Base-by-base conservation (phyloP, 1,140 invertebrate species). In the Popillia japonica region DNA sequence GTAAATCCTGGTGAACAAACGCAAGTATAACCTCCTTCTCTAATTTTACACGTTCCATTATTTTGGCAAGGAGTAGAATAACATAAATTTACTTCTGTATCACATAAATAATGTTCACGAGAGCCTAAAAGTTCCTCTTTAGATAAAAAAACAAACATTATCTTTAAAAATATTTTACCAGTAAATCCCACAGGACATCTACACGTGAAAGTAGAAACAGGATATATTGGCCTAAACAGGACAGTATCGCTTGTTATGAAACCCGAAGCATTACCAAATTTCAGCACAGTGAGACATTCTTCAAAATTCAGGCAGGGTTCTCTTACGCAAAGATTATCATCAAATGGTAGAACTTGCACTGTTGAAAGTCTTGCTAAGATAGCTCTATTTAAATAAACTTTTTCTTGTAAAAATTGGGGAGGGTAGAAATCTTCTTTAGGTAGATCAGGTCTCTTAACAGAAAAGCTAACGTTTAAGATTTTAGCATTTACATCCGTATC, bases 271-370 rank as follows among this genome's bases (percentile, higher is more conserved):
- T 97, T 97, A 0, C 96, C 96, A 84, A 99, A 99, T 85, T 97
- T 97, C 0, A 98, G 88, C 0, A 97, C 94, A 0, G 96, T 96
- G 0, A 96, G 85, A 83, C 98, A 99, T 83, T 96, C 93, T 86
- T 99, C 97, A 86, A 93, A 99, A 87, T 99, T 98, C 0, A 98
- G 88, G 84, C 98, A 99, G 0, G 98, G 98, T 85, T 99, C 98
- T 20, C 94, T 90, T 0, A 98, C 94, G 87, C 98, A 99, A 0
- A 99, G 89, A 87, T 99, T 98, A 86, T 99, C 98, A 85, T 98
- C 97, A 87, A 99, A 99, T 0, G 98, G 96, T 2, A 99, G 86
- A 0, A 99, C 95, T 88, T 96, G 93, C 0, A 98, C 92, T 27
- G 95, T 97, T 8, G 96, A 95, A 0, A 98, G 86, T 80, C 95